A percentile compares a stretch with the other conserved stretches of the same genome.
Evolutionary conservation across 2,888 invertebrate genomes (phyloP).

Genomic region (Limenitis arthemis): DNA sequence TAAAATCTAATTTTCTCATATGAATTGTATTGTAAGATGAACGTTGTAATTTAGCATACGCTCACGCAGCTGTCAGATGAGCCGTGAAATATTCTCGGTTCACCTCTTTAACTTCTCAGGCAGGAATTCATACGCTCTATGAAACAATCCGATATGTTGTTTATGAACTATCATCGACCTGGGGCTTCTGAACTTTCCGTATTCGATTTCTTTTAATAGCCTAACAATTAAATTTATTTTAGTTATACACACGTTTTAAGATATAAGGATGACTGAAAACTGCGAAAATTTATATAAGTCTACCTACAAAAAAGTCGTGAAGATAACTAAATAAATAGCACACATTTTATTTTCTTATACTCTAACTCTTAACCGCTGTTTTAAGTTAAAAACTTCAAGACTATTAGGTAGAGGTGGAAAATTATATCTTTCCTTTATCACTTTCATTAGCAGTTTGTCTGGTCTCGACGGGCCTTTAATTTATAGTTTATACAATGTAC

Average conservation of each 20-base stretch:
- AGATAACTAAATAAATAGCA: neutral
- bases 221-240: neutral
- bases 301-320: neutral
- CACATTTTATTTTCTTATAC: neutral
- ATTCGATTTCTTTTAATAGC: conserved; percentile 4
- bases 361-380: neutral
- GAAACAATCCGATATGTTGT: neutral
- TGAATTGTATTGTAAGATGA: no score
- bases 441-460: conserved; percentile 15
- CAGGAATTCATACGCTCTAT: conserved; percentile 4
- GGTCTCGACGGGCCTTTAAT: conserved; percentile 4
- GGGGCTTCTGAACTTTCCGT: neutral
- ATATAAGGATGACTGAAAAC: no score
- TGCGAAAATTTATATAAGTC: no score
- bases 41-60: no score
- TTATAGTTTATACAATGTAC: conserved; percentile 10
- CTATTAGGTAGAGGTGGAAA: conserved; percentile 11
- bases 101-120: conserved; percentile 1
- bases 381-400: conserved; percentile 6
- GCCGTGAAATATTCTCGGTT: neutral
- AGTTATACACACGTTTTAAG: no score
- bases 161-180: neutral
- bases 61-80: neutral
- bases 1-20: no score
- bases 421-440: conserved; percentile 17